A percentile compares a stretch with the other conserved stretches of the same genome.
These are phyloP conservation scores for Myotis findleyi DNA, from an alignment of 2,797 vertebrate species.

Conservation along the genomic window DNA sequence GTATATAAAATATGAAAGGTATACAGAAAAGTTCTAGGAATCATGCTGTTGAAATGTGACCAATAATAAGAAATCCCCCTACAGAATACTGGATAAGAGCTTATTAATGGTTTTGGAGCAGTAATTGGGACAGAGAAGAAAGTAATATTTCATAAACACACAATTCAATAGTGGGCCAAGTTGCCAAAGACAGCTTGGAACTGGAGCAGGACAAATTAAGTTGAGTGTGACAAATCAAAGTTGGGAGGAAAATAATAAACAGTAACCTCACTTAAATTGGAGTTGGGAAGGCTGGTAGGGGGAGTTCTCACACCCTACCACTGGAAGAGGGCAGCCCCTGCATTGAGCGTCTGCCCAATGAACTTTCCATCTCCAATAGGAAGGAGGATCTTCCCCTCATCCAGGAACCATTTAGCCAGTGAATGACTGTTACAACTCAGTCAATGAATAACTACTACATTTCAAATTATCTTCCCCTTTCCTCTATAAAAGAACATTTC, in stretches of 20 bases:
- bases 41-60: not conserved
- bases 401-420: not conserved
- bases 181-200: not conserved
- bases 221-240: not conserved
- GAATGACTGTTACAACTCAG: not conserved
- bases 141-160: not conserved
- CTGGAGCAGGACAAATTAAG: not conserved
- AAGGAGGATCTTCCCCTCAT: not conserved
- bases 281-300: not conserved
- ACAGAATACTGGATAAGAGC: not conserved
- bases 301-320: not conserved
- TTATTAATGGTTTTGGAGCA: not conserved
- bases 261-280: not conserved
- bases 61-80: not conserved
- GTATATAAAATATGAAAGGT: not conserved
- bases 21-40: not conserved
- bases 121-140: not conserved
- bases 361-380: not conserved
- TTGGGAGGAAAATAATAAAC: not conserved
- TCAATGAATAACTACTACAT: not conserved
- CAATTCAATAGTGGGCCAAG: not conserved
- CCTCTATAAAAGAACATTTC: not conserved
- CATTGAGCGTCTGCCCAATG: too few species aligned
- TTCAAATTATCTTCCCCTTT: not conserved
- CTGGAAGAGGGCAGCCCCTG: too few species aligned